Evolutionary conservation across 2,797 vertebrate genomes (phyloP).

Genomic region (Labeo calbasu): DNA sequence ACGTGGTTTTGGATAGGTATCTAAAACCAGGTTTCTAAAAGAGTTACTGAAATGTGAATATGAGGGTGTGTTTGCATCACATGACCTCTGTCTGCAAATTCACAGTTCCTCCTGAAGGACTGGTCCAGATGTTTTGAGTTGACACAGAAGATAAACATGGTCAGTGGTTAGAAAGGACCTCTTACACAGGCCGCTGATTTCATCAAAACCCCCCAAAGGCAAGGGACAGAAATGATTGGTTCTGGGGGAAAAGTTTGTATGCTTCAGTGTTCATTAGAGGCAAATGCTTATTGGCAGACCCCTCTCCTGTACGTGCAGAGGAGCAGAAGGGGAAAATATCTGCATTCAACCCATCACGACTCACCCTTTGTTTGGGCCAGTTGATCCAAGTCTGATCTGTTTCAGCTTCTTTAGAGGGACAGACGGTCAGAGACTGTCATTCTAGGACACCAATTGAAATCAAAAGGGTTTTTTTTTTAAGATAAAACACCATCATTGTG

Average conservation of each 20-base stretch:
- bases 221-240: background rate
- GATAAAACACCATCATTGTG: background rate
- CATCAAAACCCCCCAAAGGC: background rate
- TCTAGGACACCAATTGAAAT: background rate
- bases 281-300: constrained; percentile 76
- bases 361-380: constrained; percentile 76
- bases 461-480: background rate
- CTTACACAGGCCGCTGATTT: constrained; percentile 12
- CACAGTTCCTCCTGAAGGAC: background rate
- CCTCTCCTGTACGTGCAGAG: constrained; percentile 70
- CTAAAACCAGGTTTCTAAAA: background rate
- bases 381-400: constrained; percentile 78
- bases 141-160: constrained; percentile 22
- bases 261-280: constrained; percentile 73
- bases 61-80: background rate
- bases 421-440: background rate
- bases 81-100: constrained; percentile 30
- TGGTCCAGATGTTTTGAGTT: constrained; percentile 27
- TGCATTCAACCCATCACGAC: constrained; percentile 76
- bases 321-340: constrained; percentile 74
- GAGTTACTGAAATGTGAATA: constrained; percentile 26
- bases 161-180: background rate
- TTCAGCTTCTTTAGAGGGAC: constrained; percentile 48
- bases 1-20: background rate
- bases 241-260: constrained; percentile 60